These are phyloP conservation scores for Siderastrea siderea DNA, from an alignment of 92 coral and sea anemone genomes.

Conservation along the genomic window DNA sequence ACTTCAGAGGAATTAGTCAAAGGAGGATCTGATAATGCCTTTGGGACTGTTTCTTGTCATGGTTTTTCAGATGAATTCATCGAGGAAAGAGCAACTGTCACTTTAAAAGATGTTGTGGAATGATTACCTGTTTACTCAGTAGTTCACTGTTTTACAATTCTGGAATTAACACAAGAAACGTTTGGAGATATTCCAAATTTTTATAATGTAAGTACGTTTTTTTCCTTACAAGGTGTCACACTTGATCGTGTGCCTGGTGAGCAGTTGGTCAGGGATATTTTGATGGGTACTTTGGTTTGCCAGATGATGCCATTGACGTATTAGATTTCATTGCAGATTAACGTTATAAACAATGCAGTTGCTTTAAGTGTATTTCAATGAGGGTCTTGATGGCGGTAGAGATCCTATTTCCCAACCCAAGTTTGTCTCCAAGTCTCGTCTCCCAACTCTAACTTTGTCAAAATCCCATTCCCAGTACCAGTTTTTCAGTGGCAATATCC, in stretches of 20 bases:
- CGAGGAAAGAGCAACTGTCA: slow-evolving; percentile 40
- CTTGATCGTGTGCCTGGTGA: background rate
- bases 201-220: background rate
- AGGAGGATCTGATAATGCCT: slow-evolving; percentile 31
- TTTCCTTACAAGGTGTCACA: background rate
- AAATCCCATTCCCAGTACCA: no score
- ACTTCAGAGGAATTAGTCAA: slow-evolving; percentile 58
- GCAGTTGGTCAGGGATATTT: background rate
- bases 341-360: background rate
- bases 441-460: no score
- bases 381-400: no score
- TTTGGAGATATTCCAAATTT: slow-evolving; percentile 33
- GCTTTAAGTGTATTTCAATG: no score
- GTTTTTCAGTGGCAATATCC: no score
- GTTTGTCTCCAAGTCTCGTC: no score
- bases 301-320: slow-evolving; percentile 15
- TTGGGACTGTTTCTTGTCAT: slow-evolving; percentile 47
- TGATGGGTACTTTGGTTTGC: slow-evolving; percentile 13
- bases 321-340: background rate
- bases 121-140: slow-evolving; percentile 63
- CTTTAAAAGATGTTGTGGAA: slow-evolving; percentile 50
- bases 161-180: slow-evolving; percentile 61
- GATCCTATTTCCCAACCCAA: no score
- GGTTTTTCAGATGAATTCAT: slow-evolving; percentile 54
- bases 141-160: slow-evolving; percentile 44